These are phyloP conservation scores for Timema cristinae DNA, from an alignment of 2,888 invertebrate genomes.

Conservation along the genomic window DNA sequence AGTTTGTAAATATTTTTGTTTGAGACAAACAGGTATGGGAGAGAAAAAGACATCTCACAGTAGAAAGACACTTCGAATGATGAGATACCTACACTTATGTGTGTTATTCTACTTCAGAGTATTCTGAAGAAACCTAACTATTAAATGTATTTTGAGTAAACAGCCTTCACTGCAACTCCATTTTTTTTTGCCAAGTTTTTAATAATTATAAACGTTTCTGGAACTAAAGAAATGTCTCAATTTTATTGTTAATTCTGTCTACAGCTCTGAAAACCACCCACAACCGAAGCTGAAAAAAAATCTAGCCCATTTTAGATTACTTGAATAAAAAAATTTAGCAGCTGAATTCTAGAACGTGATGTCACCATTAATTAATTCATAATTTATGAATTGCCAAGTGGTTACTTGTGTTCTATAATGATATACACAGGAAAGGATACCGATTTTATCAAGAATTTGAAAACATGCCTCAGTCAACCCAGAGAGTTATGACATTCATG, in stretches of 20 bases:
- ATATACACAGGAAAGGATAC: slow-evolving; percentile 3
- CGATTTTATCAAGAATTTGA: neutral
- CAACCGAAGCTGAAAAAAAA: slow-evolving; percentile 8
- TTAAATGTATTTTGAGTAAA: slow-evolving; percentile 3
- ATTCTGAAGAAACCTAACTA: slow-evolving; percentile 4
- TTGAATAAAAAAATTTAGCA: neutral
- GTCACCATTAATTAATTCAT: neutral
- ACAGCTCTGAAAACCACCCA: neutral
- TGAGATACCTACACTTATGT: neutral
- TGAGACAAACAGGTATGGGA: neutral
- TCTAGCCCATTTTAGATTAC: neutral
- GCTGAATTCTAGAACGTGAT: neutral
- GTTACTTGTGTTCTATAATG: neutral
- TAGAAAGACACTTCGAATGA: neutral
- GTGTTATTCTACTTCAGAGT: slow-evolving; percentile 6
- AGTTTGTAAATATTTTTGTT: neutral
- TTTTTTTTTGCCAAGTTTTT: neutral
- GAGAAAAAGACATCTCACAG: neutral
- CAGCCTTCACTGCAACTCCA: neutral
- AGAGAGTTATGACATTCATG: neutral
- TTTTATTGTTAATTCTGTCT: neutral
- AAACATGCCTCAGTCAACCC: slow-evolving; percentile 8
- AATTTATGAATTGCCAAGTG: neutral
- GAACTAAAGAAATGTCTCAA: neutral
- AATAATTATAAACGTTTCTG: neutral